Evolutionary conservation across 2,113 vertebrate species (phyloP), one percentile per base, ranked within the genome.

Genomic region (Chloropsis hardwickii): DNA sequence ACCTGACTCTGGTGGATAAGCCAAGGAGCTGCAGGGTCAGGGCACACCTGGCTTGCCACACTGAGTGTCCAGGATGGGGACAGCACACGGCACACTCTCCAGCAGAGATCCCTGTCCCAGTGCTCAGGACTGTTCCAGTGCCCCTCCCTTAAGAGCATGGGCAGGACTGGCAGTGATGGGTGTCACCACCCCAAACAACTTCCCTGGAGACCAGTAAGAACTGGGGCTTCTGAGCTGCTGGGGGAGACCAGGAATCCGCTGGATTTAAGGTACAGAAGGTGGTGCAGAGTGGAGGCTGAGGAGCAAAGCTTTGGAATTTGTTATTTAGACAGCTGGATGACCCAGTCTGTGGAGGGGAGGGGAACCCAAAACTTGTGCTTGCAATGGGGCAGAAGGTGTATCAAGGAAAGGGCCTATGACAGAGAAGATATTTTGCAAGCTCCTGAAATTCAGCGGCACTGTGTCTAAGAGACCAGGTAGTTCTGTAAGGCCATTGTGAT

Each of bases 131-230:
- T 31, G 3, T 57, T 33, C 33, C 56, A 35, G n/a, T 9, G 29
- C 37, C 47, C 4, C 2, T 16, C 2, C 37, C 37, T 37, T 37
- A 37, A 37, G 37, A 31, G 53, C 0, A 0, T 2, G 29, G 67
- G 50, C 62, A 56, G 57, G 39, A n/a, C 37, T 0, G 51, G 57
- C 16, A 11, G 29, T 11, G 53, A n/a, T 0, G 0, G 10, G 14
- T 28, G 54, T 60, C 35, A 21, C 39, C 37, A 31, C 24, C 31
- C 25, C 14, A 19, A 40, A 8, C 2, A 3, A 15, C 24, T 16
- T 62, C 28, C 23, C 58, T 2, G 0, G 35, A 1, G 0, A 53
- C 47, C 0, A 0, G 13, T 24, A 22, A 53, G 58, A 33, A 17
- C 40, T 13, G 25, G 23, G n/a, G 27, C 22, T 50, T 40, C 20